phyloP scores from a whole-genome alignment of 1,140 invertebrate genomes.

The Lepidurus apus region DNA sequence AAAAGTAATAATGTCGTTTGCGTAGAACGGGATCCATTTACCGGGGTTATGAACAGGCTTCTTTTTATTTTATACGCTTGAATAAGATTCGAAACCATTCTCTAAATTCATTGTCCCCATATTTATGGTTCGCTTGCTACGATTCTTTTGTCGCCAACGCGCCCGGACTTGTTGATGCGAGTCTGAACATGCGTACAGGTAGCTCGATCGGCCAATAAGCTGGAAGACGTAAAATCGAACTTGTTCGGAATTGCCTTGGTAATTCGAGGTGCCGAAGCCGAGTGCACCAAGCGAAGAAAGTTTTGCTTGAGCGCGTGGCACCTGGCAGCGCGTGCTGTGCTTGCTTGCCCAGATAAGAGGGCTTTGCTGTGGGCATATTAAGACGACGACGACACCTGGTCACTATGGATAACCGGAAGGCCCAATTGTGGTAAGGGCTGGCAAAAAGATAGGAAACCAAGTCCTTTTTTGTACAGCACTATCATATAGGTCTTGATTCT shows the following conservation, averaged over 20 bases:
- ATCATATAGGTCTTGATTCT: neutral
- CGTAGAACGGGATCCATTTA: too few species aligned
- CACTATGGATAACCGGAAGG: conserved; percentile 21
- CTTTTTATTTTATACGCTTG: too few species aligned
- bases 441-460: neutral
- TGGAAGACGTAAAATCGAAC: neutral
- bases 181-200: neutral
- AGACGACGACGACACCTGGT: conserved; percentile 20
- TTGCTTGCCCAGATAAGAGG: neutral
- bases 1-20: too few species aligned
- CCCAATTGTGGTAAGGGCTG: neutral
- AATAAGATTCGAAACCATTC: too few species aligned
- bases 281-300: neutral
- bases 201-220: neutral
- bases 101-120: too few species aligned
- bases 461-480: neutral
- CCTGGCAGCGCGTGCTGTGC: conserved; percentile 19
- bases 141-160: neutral
- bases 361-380: conserved; percentile 7
- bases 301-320: conserved; percentile 12
- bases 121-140: neutral
- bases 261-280: too few species aligned
- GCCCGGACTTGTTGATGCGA: neutral
- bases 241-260: neutral
- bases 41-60: too few species aligned